These are phyloP conservation scores for Myotis planiceps DNA, from an alignment of 2,797 vertebrate species.

Conservation along the genomic window DNA sequence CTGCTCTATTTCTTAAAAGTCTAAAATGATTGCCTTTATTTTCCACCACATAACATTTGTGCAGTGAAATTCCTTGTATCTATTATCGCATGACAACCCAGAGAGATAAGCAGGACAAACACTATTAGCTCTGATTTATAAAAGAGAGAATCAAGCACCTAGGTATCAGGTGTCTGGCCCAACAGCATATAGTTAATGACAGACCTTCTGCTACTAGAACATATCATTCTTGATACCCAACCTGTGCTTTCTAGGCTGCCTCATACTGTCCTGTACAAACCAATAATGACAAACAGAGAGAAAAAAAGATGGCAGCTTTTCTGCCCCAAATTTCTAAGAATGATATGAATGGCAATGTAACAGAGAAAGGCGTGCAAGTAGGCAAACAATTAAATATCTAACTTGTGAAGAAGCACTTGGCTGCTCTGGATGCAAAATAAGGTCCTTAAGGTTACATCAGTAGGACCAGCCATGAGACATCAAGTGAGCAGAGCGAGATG, in stretches of 20 bases:
- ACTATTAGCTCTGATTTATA: constrained; percentile 15
- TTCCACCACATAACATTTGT: constrained; percentile 29
- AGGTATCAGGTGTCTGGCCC: constrained; percentile 1
- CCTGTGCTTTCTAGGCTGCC: background rate
- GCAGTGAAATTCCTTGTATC: constrained; percentile 14
- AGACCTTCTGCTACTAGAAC: constrained; percentile 11
- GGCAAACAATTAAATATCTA: background rate
- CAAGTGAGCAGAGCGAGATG: background rate
- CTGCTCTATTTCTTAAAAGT: background rate
- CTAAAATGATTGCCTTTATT: constrained; percentile 25
- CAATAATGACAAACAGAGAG: constrained; percentile 7
- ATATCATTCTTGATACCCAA: background rate
- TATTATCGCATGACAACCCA: constrained; percentile 5
- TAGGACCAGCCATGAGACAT: constrained; percentile 29
- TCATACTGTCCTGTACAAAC: background rate
- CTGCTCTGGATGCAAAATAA: background rate
- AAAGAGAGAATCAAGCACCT: background rate
- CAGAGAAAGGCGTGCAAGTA: background rate
- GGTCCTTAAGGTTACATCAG: constrained; percentile 6
- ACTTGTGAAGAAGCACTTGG: background rate
- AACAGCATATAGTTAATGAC: background rate
- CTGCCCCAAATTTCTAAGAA: constrained; percentile 5
- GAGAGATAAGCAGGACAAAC: background rate
- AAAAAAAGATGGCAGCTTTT: background rate
- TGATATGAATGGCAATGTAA: background rate